phyloP scores from a whole-genome alignment of 2,888 invertebrate species.

The Alloplasta piceator region DNA sequence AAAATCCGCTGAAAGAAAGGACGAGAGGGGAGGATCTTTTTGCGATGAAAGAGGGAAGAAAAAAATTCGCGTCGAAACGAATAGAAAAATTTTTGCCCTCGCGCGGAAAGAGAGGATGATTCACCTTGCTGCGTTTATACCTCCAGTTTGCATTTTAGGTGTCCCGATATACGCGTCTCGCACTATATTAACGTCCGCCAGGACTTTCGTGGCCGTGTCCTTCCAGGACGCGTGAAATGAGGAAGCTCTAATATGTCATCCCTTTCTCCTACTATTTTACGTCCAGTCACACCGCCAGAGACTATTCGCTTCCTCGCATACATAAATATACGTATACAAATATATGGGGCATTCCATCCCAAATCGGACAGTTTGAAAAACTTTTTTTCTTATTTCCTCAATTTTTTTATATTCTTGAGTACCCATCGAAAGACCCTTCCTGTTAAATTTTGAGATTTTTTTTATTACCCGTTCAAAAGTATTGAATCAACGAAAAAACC shows the following conservation, averaged over 20 bases:
- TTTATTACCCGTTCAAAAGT: too few relatives aligned
- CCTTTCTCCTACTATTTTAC: conserved; percentile 30
- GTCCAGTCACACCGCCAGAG: conserved; percentile 1
- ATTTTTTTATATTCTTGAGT: too few relatives aligned
- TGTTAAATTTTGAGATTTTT: too few relatives aligned
- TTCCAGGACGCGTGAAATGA: conserved; percentile 63
- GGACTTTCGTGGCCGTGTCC: conserved; percentile 49
- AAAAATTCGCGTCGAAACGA: conserved; percentile 37
- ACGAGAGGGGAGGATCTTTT: conserved; percentile 23
- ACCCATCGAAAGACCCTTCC: too few relatives aligned
- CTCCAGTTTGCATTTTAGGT: conserved; percentile 34
- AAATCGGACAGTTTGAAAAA: too few relatives aligned
- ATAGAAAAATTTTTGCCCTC: conserved; percentile 40
- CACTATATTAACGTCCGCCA: conserved; percentile 21
- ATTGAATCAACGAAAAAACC: too few relatives aligned
- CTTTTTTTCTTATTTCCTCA: too few relatives aligned
- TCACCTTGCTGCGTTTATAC: conserved; percentile 19
- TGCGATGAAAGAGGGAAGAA: conserved; percentile 17
- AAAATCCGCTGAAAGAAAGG: conserved; percentile 21
- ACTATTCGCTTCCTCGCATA: conserved; percentile 23
- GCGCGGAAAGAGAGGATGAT: conserved; percentile 1
- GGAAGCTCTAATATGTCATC: conserved; percentile 57
- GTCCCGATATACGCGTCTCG: not conserved
- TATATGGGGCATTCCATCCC: too few relatives aligned
- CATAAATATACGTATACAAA: not conserved